Evolutionary conservation across 1,140 invertebrate genomes (phyloP).

Genomic region (Drosophila pallidifrons): DNA sequence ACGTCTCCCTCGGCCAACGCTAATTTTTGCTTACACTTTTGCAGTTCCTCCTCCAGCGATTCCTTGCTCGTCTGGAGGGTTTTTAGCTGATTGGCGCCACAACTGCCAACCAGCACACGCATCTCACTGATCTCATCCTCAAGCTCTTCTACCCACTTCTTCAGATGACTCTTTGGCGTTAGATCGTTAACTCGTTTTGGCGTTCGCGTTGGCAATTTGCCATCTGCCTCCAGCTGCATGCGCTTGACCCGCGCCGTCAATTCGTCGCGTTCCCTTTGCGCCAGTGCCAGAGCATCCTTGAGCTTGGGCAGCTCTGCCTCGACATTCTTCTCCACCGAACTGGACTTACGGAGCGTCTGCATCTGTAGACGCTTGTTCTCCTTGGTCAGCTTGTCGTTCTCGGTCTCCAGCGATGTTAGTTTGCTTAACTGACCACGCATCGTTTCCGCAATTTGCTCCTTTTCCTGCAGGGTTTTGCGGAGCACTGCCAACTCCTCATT

Average conservation of each 20-base stretch:
- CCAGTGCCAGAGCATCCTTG: constrained; percentile 62
- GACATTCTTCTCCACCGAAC: constrained; percentile 55
- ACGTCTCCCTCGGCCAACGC: constrained; percentile 71
- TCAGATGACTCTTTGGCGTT: constrained; percentile 80
- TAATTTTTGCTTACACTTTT: constrained; percentile 71
- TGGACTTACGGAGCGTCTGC: constrained; percentile 52
- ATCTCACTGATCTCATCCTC: constrained; percentile 83
- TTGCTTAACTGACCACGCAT: constrained; percentile 90
- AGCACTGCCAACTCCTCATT: constrained; percentile 91
- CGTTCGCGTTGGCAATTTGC: constrained; percentile 67
- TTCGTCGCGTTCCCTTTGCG: constrained; percentile 72
- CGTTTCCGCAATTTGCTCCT: constrained; percentile 92
- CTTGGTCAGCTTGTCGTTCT: constrained; percentile 90
- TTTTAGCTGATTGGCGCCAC: constrained; percentile 63
- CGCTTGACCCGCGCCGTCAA: constrained; percentile 67
- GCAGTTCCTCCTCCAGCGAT: constrained; percentile 68
- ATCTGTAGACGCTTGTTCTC: constrained; percentile 90
- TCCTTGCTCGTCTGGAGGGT: constrained; percentile 69
- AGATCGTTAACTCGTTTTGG: constrained; percentile 78
- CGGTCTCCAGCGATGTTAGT: constrained; percentile 88
- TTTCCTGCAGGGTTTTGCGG: constrained; percentile 92
- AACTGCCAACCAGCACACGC: constrained; percentile 68
- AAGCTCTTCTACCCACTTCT: constrained; percentile 83
- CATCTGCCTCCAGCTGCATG: constrained; percentile 69
- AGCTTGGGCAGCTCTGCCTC: constrained; percentile 64